Base-by-base conservation (phyloP, 2,113 vertebrate species). In the Crotalus horridus region DNA sequence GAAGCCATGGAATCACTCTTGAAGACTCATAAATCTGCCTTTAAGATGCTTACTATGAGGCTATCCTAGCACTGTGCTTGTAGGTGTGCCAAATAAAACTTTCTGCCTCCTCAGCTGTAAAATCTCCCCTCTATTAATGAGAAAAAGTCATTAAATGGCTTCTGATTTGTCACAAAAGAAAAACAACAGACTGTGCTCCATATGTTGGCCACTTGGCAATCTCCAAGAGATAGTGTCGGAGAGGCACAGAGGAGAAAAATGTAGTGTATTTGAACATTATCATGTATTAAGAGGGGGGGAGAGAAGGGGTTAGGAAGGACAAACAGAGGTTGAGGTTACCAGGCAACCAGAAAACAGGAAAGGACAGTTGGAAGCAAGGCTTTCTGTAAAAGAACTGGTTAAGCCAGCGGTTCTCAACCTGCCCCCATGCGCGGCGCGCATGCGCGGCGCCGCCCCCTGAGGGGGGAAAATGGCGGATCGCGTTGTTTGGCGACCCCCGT, bases 301-400 rank as follows among this genome's bases (percentile, higher is more conserved):
- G 10, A 4, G 87, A 81, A 81, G 74, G 15, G 17, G 33, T 81
- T 8, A 0, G 55, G 23, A 69, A 94, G 0, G 90, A 46, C 88
- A 94, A 95, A 95, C 54, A 92, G 46, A 59, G 95, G 59, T 94
- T 92, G 88, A 91, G 74, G 92, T 96, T 97, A 95, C 96, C 93
- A 96, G 90, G 96, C 95, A 97, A 97, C 96, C 85, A 93, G 24
- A 89, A 86, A 93, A 89, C 43, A 54, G 85, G 89, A 95, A 95
- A 95, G 86, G 92, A 91, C 39, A 95, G 51, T 0, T 0, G 89
- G 89, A 61, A 91, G 88, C 74, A 93, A 94, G 39, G 56, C 24
- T 69, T 93, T 92, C 87, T 91, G 39, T 94, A 93, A 91, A 92
- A 48, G 54, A 96, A 81, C 87, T 94, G 54, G 51, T 61, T 94